Base-by-base conservation (phyloP, 2,797 vertebrate species). In the Sternarchorhynchus goeldii region DNA sequence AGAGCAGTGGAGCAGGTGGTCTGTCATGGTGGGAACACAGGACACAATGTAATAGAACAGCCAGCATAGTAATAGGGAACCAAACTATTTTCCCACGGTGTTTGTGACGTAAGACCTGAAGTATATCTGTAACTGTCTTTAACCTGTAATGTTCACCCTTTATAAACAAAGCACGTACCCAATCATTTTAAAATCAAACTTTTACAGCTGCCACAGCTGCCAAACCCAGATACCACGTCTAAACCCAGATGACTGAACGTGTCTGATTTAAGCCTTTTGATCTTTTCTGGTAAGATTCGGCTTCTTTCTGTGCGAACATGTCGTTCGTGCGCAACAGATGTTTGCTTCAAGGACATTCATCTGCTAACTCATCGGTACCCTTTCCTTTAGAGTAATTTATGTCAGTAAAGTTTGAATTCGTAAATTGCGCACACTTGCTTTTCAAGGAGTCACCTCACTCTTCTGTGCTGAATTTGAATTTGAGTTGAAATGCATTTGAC, bases 161-260 rank as follows among this genome's bases (percentile, higher is more conserved):
- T 66, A 57, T 70, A 58, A 31, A 62, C 32, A 55, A 79, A 69
- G 66, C 39, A 56, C 29, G 53, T 75, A 68, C 74, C 31, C 45
- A 32, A 71, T 63, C 32, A 63, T 50, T 68, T 21, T 67, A 39
- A 67, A n/a, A 10, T 75, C 0, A n/a, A 56, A 59, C 71, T 68
- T 20, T 32, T n/a, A 64, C 20, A 1, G 77, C 29, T 17, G 63
- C 5, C 34, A 58, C 12, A 57, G 56, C 57, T 17, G 31, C 21
- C 18, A 18, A 63, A 56, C 45, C 31, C 59, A n/a, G 59, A 63
- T 65, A 72, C 71, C 62, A 53, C 45, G 36, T 62, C 31, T 41
- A 20, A 72, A 21, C 31, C 76, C 60, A 16, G 6, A 16, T 41
- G 63, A 62, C 12, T 34, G 60, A 34, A 63, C 60, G 18, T 10